Percentiles rank a stretch among this genome's conserved stretches.
Evolutionary conservation across 2,888 invertebrate genomes (phyloP).

Genomic region (Drosophila pegasa): DNA sequence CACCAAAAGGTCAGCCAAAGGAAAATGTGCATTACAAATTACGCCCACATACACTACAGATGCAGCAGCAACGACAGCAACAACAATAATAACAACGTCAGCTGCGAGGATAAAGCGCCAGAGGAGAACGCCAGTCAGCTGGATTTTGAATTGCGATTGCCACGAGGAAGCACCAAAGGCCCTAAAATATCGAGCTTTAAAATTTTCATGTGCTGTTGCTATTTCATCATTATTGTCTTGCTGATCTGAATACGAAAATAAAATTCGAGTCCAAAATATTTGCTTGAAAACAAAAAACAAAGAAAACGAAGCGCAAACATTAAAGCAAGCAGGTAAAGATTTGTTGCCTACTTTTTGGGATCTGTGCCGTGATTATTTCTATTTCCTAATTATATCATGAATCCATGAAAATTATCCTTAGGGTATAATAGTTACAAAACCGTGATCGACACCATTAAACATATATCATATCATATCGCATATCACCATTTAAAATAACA

Average conservation of each 20-base stretch:
- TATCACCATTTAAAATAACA: too few relatives aligned
- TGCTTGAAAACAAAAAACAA: constrained; percentile 4
- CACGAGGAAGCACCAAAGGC: constrained; percentile 44
- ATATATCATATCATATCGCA: too few relatives aligned
- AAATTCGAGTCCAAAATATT: not conserved
- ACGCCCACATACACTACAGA: constrained; percentile 48
- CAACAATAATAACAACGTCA: constrained; percentile 18
- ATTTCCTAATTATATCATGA: not conserved
- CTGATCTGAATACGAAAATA: constrained; percentile 40
- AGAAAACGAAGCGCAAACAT: not conserved
- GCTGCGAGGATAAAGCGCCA: constrained; percentile 21
- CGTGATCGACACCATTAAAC: too few relatives aligned
- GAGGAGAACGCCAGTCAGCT: constrained; percentile 45
- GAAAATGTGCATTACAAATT: constrained; percentile 76
- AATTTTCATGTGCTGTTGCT: constrained; percentile 72
- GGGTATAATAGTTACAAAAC: too few relatives aligned
- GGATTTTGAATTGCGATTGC: constrained; percentile 58
- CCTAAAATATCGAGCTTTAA: constrained; percentile 66
- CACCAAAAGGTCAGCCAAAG: constrained; percentile 49
- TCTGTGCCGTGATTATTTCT: not conserved
- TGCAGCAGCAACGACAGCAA: constrained; percentile 25
- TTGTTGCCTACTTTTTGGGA: constrained; percentile 28
- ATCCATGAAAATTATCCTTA: not conserved
- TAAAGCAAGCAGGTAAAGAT: constrained; percentile 49
- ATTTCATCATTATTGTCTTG: constrained; percentile 68